Percentiles rank a stretch among this genome's conserved stretches.
phyloP scores from a whole-genome alignment of 1,140 invertebrate genomes.

The Orius insidiosus region DNA sequence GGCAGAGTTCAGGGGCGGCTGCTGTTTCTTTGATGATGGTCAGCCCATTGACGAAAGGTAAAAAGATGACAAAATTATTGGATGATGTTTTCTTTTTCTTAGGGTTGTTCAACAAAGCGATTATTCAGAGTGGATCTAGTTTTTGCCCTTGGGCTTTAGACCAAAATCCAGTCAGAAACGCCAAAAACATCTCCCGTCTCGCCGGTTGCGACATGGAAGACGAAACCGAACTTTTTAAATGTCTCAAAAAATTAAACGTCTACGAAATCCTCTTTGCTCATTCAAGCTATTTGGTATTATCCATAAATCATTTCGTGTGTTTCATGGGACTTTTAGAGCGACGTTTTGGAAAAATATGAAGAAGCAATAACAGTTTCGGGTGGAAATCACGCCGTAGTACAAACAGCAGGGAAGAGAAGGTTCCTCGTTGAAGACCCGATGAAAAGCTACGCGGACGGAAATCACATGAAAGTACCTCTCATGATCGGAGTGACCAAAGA shows the following conservation, averaged over 20 bases:
- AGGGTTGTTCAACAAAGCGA: constrained; percentile 32
- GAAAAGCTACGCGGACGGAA: constrained; percentile 16
- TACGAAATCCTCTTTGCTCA: constrained; percentile 20
- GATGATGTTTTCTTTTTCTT: constrained; percentile 10
- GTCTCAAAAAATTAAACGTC: constrained; percentile 17
- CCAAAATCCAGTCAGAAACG: constrained; percentile 15
- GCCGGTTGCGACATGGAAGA: constrained; percentile 17
- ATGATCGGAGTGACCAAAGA: constrained; percentile 22
- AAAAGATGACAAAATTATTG: not conserved
- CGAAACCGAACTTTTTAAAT: constrained; percentile 14
- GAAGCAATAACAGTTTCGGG: constrained; percentile 18
- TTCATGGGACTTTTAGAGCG: constrained; percentile 10
- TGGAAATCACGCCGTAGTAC: constrained; percentile 21
- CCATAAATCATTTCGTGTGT: not conserved
- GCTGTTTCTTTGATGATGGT: constrained; percentile 20
- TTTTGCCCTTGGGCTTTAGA: constrained; percentile 22
- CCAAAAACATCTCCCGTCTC: constrained; percentile 14
- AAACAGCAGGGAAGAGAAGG: constrained; percentile 14
- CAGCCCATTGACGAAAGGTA: constrained; percentile 17
- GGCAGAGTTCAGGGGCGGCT: constrained; percentile 21
- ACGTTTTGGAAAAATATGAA: constrained; percentile 16
- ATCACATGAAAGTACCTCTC: constrained; percentile 18
- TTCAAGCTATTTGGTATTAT: constrained; percentile 4
- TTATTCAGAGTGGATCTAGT: constrained; percentile 33
- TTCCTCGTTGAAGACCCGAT: constrained; percentile 19